Conservation (phyloP, 2,797 vertebrate genomes). For the Loris lydekkerianus region DNA sequence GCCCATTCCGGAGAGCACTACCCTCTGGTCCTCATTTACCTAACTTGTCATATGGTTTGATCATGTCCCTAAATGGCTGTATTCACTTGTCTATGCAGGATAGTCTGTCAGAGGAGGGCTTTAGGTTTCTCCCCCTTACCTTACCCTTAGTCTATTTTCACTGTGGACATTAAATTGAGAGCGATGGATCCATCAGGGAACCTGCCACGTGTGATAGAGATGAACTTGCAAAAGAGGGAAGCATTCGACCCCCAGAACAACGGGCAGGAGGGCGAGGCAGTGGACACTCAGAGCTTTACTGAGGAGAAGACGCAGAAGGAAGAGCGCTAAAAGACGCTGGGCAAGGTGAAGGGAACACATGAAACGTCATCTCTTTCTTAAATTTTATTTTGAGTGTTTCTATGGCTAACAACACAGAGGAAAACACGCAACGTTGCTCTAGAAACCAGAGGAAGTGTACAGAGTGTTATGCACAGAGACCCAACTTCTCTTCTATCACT, state of each 20-base stretch:
- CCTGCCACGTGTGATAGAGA: not conserved
- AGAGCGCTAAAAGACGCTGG: not conserved
- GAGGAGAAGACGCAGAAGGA: not conserved
- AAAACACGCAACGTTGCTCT: not conserved
- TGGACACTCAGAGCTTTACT: not conserved
- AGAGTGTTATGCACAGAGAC: not conserved
- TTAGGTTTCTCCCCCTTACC: not conserved
- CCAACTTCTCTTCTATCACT: not conserved
- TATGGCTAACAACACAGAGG: not conserved
- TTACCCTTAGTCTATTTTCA: not conserved
- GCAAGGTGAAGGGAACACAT: not conserved
- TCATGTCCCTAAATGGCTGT: too few species aligned
- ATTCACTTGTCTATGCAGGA: not conserved
- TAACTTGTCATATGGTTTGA: rapidly evolving
- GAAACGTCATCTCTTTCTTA: not conserved
- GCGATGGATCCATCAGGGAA: not conserved
- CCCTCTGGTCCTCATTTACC: not conserved
- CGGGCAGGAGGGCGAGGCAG: not conserved
- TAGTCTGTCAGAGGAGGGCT: not conserved
- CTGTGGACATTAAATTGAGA: not conserved
- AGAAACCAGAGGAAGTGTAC: not conserved
- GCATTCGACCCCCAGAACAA: not conserved
- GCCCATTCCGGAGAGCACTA: too few species aligned
- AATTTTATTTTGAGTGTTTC: not conserved
- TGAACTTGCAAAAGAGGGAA: not conserved